These are phyloP conservation scores for Cyclura pinguis DNA, from an alignment of 2,797 vertebrate genomes.

Conservation along the genomic window DNA sequence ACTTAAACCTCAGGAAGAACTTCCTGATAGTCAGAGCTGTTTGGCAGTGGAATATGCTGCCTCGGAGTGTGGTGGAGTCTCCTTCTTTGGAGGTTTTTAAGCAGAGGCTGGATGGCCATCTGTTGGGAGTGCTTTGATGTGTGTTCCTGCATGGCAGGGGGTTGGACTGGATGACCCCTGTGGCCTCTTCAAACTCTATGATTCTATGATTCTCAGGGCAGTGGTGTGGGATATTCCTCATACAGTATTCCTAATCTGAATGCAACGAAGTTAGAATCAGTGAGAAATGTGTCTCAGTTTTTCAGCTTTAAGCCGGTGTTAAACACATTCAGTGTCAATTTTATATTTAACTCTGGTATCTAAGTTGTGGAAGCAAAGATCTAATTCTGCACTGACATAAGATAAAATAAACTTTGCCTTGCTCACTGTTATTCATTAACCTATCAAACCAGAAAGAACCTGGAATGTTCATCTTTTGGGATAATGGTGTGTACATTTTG, in stretches of 20 bases:
- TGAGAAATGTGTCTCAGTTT: not conserved
- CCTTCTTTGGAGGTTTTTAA: too few species aligned
- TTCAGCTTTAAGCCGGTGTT: constrained; percentile 1
- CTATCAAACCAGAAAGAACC: constrained; percentile 25
- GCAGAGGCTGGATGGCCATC: too few species aligned
- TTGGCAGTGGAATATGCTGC: too few species aligned
- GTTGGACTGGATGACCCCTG: too few species aligned
- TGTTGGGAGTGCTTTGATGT: too few species aligned
- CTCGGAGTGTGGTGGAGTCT: too few species aligned
- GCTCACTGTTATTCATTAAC: constrained; percentile 16
- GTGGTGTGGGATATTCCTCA: not conserved
- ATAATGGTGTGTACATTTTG: constrained; percentile 28
- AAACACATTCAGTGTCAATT: constrained; percentile 31
- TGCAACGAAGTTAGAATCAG: not conserved
- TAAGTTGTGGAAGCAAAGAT: constrained; percentile 53
- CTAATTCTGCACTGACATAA: constrained; percentile 29
- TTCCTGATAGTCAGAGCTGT: too few species aligned
- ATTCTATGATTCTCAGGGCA: not conserved
- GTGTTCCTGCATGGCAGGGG: too few species aligned
- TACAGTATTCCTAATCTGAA: not conserved
- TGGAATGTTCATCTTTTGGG: constrained; percentile 33
- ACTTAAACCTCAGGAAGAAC: too few species aligned
- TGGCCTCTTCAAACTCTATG: too few species aligned
- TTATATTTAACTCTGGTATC: constrained; percentile 59
- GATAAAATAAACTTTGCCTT: constrained; percentile 17